Evolutionary conservation across 1,140 invertebrate species (phyloP).

Genomic region (Daktulosphaira vitifoliae): DNA sequence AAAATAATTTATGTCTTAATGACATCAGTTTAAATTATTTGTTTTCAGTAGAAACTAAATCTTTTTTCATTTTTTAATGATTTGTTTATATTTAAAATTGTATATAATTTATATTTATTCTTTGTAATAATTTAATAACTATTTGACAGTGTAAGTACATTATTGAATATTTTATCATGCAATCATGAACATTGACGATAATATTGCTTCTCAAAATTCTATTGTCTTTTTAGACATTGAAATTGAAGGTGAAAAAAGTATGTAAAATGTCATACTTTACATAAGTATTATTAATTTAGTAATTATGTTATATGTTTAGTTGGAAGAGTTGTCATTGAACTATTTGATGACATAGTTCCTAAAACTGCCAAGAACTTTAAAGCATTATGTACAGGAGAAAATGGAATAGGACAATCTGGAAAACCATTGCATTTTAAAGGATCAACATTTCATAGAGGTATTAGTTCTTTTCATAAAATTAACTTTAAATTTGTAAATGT

Average conservation of each 20-base stretch:
- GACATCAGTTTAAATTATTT: too few relatives aligned
- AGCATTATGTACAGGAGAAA: slow-evolving; percentile 78
- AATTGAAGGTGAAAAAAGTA: slow-evolving; percentile 37
- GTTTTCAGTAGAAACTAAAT: too few relatives aligned
- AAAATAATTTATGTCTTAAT: too few relatives aligned
- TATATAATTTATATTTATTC: too few relatives aligned
- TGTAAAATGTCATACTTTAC: slow-evolving; percentile 5
- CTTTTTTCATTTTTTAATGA: too few relatives aligned
- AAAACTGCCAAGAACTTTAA: slow-evolving; percentile 88
- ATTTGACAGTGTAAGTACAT: too few relatives aligned
- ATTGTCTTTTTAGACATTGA: slow-evolving; percentile 37
- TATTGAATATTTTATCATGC: not conserved
- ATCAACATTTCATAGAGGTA: slow-evolving; percentile 63
- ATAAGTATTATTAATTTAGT: not conserved
- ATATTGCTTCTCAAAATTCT: not conserved
- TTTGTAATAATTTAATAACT: too few relatives aligned
- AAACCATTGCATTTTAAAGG: slow-evolving; percentile 69
- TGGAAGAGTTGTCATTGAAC: slow-evolving; percentile 70
- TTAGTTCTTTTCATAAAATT: not conserved
- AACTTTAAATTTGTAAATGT: too few relatives aligned
- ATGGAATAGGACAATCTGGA: slow-evolving; percentile 57
- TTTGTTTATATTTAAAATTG: too few relatives aligned
- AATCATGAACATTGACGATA: not conserved
- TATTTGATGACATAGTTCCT: slow-evolving; percentile 76
- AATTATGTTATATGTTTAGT: slow-evolving; percentile 47